Base-by-base conservation (phyloP, 2,888 invertebrate species). In the Bedellia somnulentella region DNA sequence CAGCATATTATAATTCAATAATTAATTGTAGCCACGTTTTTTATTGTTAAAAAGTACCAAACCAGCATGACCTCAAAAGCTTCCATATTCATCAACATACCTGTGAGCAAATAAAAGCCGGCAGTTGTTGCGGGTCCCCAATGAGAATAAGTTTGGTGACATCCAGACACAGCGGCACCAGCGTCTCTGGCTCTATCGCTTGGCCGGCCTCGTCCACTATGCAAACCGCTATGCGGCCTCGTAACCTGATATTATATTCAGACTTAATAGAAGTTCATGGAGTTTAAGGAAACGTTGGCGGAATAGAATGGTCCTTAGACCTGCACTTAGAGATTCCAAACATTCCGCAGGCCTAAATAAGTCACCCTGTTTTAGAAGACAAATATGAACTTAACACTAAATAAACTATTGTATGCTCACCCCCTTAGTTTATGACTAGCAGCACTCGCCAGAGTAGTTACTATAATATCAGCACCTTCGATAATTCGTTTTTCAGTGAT, bases 151-250 rank as follows among this genome's bases (percentile, higher is more conserved):
- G 62, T 30, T 83, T 86, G 26, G 80, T 82, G 3, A 90, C 80
- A 30, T 85, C 85, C 37, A 90, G 81, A 48, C 83, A 80, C 25
- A 93, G 71, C 0, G 93, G 93, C 38, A 91, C 81, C 37, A 93
- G 62, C 2, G 85, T 81, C 60, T 91, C 92, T 1, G 89, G 83
- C 57, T 95, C 95, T 21, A 81, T 84, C 39, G 89, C 88, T 51
- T 93, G 92, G 0, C 91, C 89, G 12, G 94, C 93, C 68, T 94
- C 92, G 59, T 92, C 92, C 30, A 93, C 80, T 31, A 92, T 86
- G 44, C 91, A 91, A 34, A 84, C 73, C 28, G 82, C 80, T 39
- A 76, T 63, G 29, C 63, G 61, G 3, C 62, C 52, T 33, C 54
- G 64, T 28, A 73, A 31, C 6, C 75, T 76, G 42, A 2, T 28